A percentile compares a stretch with the other conserved stretches of the same genome.
These are phyloP conservation scores for Papilio polyxenes DNA, from an alignment of 1,140 invertebrate species.

Conservation along the genomic window DNA sequence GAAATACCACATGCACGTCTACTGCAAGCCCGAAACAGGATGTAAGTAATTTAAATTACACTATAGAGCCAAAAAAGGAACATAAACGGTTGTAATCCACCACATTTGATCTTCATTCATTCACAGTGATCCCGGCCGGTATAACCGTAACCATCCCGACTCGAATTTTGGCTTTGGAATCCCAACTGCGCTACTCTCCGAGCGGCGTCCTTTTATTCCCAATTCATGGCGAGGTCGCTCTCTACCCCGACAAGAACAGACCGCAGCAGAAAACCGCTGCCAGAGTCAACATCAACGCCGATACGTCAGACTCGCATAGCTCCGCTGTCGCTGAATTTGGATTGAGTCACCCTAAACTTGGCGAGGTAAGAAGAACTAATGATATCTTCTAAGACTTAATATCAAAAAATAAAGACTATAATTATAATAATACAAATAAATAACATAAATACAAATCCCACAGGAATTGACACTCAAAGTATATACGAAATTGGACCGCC, in stretches of 20 bases:
- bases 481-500: conserved; percentile 50
- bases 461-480: conserved; percentile 66
- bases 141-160: conserved; percentile 83
- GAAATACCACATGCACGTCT: conserved; percentile 85
- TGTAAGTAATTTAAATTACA: conserved; percentile 51
- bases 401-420: too few species aligned
- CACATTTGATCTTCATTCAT: not conserved
- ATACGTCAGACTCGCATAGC: conserved; percentile 72
- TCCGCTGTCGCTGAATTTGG: conserved; percentile 81
- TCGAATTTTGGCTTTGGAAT: conserved; percentile 83
- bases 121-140: conserved; percentile 74
- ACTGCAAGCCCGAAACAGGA: conserved; percentile 81
- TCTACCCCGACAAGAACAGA: conserved; percentile 87
- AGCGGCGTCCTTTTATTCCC: conserved; percentile 65
- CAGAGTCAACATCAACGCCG: conserved; percentile 75
- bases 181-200: conserved; percentile 69
- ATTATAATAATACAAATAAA: not conserved
- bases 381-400: too few species aligned
- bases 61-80: not conserved
- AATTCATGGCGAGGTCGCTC: conserved; percentile 72
- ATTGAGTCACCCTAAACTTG: conserved; percentile 84
- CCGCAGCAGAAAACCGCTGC: conserved; percentile 84
- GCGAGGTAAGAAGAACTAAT: conserved; percentile 77
- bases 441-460: conserved; percentile 36
- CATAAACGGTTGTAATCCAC: not conserved